Conservation (phyloP, 2,888 invertebrate genomes). For the Drosophila atripex region DNA sequence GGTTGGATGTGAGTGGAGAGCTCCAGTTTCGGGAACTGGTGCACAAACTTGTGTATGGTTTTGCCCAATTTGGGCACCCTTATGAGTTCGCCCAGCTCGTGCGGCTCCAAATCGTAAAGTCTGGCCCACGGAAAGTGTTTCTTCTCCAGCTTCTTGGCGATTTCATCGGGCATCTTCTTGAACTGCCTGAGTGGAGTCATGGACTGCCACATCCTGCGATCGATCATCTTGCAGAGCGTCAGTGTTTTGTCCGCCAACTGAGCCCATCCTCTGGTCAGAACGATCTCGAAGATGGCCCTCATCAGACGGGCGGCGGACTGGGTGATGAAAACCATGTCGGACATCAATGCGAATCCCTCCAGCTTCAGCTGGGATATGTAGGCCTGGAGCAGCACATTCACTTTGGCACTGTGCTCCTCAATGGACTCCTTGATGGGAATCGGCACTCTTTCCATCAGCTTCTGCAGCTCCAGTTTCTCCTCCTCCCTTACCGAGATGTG, state of each 20-base stretch:
- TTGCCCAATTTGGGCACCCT: constrained; percentile 87
- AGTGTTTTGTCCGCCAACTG: constrained; percentile 98
- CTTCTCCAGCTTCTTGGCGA: constrained; percentile 98
- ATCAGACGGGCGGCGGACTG: constrained; percentile 98
- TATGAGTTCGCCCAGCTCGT: constrained; percentile 95
- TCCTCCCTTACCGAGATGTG: constrained; percentile 97
- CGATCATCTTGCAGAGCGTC: constrained; percentile 99
- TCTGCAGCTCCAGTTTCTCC: constrained; percentile 98
- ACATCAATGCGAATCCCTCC: constrained; percentile 99
- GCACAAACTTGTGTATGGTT: constrained; percentile 93
- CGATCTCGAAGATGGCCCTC: constrained; percentile 98
- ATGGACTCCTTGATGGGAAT: constrained; percentile 99
- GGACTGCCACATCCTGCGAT: constrained; percentile 99
- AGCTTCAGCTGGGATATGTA: constrained; percentile 99
- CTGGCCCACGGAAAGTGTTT: constrained; percentile 97
- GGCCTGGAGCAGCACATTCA: constrained; percentile 97
- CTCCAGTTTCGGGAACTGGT: constrained; percentile 98
- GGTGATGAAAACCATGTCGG: constrained; percentile 99
- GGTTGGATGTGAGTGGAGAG: constrained; percentile 98
- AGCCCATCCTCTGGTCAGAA: constrained; percentile 96
- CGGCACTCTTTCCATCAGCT: constrained; percentile 95
- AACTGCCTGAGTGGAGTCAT: constrained; percentile 99
- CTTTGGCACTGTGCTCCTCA: constrained; percentile 97
- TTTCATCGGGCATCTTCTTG: constrained; percentile 98
- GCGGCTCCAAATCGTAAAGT: constrained; percentile 97